These are phyloP conservation scores for Eclectus roratus DNA, from an alignment of 2,113 vertebrate genomes.

Conservation along the genomic window DNA sequence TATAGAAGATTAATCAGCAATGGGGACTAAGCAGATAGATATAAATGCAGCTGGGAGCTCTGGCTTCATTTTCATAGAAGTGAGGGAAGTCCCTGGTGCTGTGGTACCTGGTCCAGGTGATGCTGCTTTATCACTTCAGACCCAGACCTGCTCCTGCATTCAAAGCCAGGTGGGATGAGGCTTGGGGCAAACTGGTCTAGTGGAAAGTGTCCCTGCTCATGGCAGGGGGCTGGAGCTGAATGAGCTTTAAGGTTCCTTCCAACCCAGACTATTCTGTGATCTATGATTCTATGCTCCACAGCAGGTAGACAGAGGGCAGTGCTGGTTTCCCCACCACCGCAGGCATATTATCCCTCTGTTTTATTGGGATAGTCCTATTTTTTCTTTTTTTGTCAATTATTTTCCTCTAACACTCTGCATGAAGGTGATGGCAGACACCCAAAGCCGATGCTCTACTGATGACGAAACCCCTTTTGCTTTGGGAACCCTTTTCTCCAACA, in stretches of 20 bases:
- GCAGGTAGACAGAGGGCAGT: neutral
- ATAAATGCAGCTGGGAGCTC: neutral
- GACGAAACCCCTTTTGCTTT: accelerated
- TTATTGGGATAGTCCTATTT: neutral
- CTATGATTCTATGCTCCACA: neutral
- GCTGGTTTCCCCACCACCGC: neutral
- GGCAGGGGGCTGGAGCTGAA: neutral
- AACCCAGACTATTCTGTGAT: neutral
- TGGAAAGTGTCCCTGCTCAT: neutral
- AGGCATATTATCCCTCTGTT: accelerated
- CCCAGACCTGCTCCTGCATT: neutral
- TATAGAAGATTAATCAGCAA: neutral
- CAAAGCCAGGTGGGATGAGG: neutral
- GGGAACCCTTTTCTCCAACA: neutral
- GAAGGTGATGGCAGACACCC: neutral
- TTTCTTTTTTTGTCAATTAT: accelerated
- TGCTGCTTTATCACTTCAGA: neutral
- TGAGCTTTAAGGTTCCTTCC: neutral
- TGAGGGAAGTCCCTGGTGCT: neutral
- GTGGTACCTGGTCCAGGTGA: neutral
- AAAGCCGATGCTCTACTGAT: neutral
- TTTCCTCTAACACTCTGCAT: accelerated
- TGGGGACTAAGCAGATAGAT: neutral
- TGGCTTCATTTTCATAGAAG: accelerated
- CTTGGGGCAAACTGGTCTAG: neutral